Percentiles rank a stretch among this genome's conserved stretches.
These are phyloP conservation scores for Haemorhous mexicanus DNA, from an alignment of 2,113 vertebrate genomes.

Conservation along the genomic window DNA sequence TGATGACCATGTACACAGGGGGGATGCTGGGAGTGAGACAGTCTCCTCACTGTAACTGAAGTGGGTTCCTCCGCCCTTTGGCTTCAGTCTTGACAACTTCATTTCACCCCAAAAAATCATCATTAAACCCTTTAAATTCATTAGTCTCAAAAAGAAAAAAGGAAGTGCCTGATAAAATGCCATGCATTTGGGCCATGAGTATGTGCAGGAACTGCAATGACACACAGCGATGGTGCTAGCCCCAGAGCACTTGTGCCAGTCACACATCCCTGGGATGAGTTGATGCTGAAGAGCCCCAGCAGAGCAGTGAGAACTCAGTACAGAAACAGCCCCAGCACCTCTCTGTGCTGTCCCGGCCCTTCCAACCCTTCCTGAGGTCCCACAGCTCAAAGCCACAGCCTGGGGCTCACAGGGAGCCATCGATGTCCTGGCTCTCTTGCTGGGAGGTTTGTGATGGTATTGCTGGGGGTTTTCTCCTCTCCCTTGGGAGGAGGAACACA, in stretches of 20 bases:
- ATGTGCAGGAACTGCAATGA: background rate
- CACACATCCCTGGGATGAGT: background rate
- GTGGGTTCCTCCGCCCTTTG: no score
- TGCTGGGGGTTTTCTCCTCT: background rate
- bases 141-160: background rate
- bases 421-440: background rate
- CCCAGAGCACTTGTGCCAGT: background rate
- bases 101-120: background rate
- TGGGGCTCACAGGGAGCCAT: background rate
- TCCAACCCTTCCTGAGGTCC: accelerated
- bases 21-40: no score
- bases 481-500: no score
- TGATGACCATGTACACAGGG: no score
- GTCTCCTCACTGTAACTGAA: no score
- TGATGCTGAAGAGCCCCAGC: background rate
- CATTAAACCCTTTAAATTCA: background rate
- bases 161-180: background rate
- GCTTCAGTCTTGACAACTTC: no score
- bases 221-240: accelerated
- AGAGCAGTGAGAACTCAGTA: background rate
- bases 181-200: background rate
- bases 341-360: background rate
- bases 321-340: background rate
- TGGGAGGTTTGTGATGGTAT: background rate
- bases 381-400: background rate